Conservation (phyloP, 2,113 vertebrate species). For the Notechis scutatus region DNA sequence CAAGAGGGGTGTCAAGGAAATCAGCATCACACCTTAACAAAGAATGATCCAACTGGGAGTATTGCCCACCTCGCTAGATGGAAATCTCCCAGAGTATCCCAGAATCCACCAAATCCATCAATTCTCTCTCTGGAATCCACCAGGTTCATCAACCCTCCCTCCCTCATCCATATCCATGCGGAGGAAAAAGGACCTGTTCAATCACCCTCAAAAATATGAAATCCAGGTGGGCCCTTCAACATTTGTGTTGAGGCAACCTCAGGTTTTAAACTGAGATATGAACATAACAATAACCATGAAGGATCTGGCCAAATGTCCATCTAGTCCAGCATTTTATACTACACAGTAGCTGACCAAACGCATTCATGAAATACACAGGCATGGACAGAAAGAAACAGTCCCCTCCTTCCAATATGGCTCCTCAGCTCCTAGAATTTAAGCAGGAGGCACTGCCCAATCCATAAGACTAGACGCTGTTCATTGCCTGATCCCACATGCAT, state of each 20-base stretch:
- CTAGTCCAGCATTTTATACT: not conserved
- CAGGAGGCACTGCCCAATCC: not conserved
- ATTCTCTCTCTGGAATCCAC: too few relatives aligned
- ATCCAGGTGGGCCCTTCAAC: not conserved
- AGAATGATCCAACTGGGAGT: not conserved
- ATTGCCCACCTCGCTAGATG: not conserved
- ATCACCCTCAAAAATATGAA: not conserved
- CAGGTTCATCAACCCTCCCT: not conserved
- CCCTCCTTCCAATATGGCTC: not conserved
- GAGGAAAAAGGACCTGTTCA: too few relatives aligned
- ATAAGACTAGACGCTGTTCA: not conserved
- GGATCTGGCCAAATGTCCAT: not conserved
- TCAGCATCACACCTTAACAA: fast-evolving
- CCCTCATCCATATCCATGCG: not conserved
- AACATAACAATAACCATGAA: not conserved
- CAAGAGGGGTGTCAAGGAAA: not conserved
- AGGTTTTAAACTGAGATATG: not conserved
- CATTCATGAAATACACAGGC: not conserved
- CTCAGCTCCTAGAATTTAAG: not conserved
- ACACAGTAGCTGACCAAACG: not conserved
- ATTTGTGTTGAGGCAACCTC: not conserved
- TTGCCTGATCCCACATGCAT: not conserved
- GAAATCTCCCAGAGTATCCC: not conserved
- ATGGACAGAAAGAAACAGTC: not conserved
- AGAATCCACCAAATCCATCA: too few relatives aligned